Evolutionary conservation across 2,888 invertebrate genomes (phyloP).

Genomic region (Catotricha subobsoleta): DNA sequence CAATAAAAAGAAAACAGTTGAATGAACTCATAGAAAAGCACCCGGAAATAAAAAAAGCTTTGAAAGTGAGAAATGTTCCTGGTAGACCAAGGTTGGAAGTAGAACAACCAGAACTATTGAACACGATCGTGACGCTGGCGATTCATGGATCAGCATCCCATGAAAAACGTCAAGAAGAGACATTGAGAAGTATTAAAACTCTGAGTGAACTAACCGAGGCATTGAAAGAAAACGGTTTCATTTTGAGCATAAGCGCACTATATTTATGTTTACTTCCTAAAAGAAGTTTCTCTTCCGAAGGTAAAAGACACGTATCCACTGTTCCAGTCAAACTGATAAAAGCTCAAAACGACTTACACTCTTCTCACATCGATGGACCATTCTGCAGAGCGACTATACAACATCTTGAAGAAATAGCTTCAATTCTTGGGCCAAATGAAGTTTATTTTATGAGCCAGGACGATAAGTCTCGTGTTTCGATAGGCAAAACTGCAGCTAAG

Average conservation of each 20-base stretch:
- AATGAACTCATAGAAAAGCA: too few species aligned
- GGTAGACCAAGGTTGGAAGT: slow-evolving; percentile 17
- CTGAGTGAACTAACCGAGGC: neutral
- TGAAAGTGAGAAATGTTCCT: too few species aligned
- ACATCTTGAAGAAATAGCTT: neutral
- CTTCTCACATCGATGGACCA: neutral
- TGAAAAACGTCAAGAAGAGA: slow-evolving; percentile 15
- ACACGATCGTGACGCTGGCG: slow-evolving; percentile 18
- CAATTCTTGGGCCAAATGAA: neutral
- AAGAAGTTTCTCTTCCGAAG: slow-evolving; percentile 1
- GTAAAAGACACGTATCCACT: neutral
- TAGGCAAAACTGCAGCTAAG: neutral
- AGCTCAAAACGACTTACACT: neutral
- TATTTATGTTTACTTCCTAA: neutral
- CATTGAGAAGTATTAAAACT: neutral
- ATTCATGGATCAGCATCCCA: slow-evolving; percentile 17
- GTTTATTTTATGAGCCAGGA: slow-evolving; percentile 1
- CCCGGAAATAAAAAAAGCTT: too few species aligned
- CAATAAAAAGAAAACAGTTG: too few species aligned
- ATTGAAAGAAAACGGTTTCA: neutral
- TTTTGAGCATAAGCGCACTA: neutral
- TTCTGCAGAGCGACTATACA: neutral
- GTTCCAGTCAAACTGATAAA: slow-evolving; percentile 1
- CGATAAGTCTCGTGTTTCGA: neutral
- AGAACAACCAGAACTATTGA: slow-evolving; percentile 17